Evolutionary conservation across 2,888 invertebrate species (phyloP).

Genomic region (Drosophila flavopinicola): DNA sequence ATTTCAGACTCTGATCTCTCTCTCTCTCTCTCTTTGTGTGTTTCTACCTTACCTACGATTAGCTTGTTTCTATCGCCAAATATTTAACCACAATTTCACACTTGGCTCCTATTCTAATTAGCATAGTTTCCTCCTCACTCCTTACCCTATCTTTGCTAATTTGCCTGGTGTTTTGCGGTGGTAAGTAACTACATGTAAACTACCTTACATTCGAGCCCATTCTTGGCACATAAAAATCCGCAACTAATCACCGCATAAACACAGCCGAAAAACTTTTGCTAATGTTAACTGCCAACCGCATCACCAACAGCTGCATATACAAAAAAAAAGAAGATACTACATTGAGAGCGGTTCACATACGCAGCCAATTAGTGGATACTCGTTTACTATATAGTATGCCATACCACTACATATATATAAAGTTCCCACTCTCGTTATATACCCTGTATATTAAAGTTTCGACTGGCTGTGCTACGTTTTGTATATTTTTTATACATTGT

Average conservation of each 20-base stretch:
- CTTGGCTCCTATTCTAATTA: constrained; percentile 51
- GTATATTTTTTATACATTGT: too few relatives aligned
- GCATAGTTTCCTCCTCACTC: constrained; percentile 8
- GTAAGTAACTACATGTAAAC: constrained; percentile 34
- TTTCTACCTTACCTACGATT: constrained; percentile 1
- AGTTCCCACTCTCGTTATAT: constrained; percentile 19
- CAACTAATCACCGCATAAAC: constrained; percentile 65
- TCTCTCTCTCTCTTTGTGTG: not conserved
- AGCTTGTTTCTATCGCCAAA: constrained; percentile 15
- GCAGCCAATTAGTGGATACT: constrained; percentile 54
- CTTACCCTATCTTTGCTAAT: constrained; percentile 33
- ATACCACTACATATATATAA: constrained; percentile 18
- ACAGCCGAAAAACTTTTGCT: constrained; percentile 56
- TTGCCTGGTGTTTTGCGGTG: constrained; percentile 36
- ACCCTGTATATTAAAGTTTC: constrained; percentile 13
- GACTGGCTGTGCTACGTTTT: too few relatives aligned
- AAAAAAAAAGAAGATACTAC: constrained; percentile 23
- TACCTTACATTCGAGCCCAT: constrained; percentile 42
- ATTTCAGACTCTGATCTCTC: not conserved
- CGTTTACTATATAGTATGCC: constrained; percentile 14
- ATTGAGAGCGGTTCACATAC: constrained; percentile 31
- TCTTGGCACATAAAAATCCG: constrained; percentile 55
- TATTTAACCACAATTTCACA: constrained; percentile 37
- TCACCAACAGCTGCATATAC: constrained; percentile 34
- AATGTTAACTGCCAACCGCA: constrained; percentile 46